Evolutionary conservation across 2,888 invertebrate species (phyloP), one percentile per base, ranked within the genome.

Genomic region (Cosmia trapezina): DNA sequence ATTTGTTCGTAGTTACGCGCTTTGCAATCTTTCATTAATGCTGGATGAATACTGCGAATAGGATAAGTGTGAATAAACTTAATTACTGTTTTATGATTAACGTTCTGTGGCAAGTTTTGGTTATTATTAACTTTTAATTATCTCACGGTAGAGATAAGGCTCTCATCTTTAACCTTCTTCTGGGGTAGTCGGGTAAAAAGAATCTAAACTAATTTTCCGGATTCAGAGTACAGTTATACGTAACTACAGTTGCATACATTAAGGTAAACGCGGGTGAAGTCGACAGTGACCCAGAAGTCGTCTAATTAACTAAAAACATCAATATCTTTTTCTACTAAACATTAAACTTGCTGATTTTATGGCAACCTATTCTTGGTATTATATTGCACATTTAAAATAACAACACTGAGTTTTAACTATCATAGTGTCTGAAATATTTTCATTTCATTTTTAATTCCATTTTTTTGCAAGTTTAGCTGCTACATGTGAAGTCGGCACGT

Each of bases 1-100:
- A 68, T 73, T 60, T 66, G 53, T 66, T 41, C n/a, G 28, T 54
- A 22, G 22, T 45, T 66, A 61, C 54, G 67, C 64, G 22, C 28
- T 64, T 65, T 53, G 59, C 54, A 68, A 62, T 54, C 6, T 49
- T 63, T 19, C 11, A 4, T 33, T 56, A n/a, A 37, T 65, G 19
- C 11, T 14, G 12, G 9, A 56, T 59, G 37, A 57, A 54, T 63
- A n/a, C 28, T 12, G 4, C 4, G 9, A 43, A 28, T 28, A 19
- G 0, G 7, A 47, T 43, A 19, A 49, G 43, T 9, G 14, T 54
- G 17, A 45, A 33, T 62, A 53, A 63, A n/a, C 12, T 28, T 28
- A n/a, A 9, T 57, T 6, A 57, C 8, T 28, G 6, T 14, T 49
- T 43, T 45, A 17, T 9, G 12, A 49, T 41, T n/a, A 19, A 57